Base-by-base conservation (phyloP, 2,797 vertebrate genomes). In the Microcaecilia unicolor region DNA sequence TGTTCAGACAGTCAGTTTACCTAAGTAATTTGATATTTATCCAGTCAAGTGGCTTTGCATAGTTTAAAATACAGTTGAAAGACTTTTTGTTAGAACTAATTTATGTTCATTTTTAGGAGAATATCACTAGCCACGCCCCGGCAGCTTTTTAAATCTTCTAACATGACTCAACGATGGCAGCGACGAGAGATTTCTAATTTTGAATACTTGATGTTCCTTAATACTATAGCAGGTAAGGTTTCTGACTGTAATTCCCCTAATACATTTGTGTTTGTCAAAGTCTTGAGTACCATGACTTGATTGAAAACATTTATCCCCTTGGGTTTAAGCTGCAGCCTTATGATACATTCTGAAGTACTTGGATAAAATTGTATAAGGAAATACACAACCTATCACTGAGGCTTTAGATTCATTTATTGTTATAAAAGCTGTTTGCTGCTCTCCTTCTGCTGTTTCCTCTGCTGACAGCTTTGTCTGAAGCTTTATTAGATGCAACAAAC, bases 161-260 rank as follows among this genome's bases (percentile, higher is more conserved):
- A 99, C 72, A 99, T 99, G 96, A 99, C 96, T 22, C 96, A 98
- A 73, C 93, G 96, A 38, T 99, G 96, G 96, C 96, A 99, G 76
- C 86, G 96, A 70, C 79, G 96, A 42, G 96, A 99, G 67, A 99
- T 99, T 70, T 98, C 94, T 40, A 99, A 99, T 79, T 99, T 99
- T 34, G 96, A 99, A 74, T 99, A 99, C 74, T 80, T 99, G 83
- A 99, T 99, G 93, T 99, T 99, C 72, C 93, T 99, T 71, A 99
- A 98, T 74, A 99, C 96, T 32, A 94, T 99, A 55, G 94, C 96
- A 87, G 96, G 96, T 98, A 74, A 81, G 70, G 34, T 23, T 50
- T 64, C 40, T 61, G 41, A 28, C 28, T 64, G 39, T 58, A 67
- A 55, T 54, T 47, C 35, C 56, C 15, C 4, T 58, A 57, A 49